A percentile compares a stretch with the other conserved stretches of the same genome.
Conservation (phyloP, 2,888 invertebrate species). For the Schizaphis graminum region DNA sequence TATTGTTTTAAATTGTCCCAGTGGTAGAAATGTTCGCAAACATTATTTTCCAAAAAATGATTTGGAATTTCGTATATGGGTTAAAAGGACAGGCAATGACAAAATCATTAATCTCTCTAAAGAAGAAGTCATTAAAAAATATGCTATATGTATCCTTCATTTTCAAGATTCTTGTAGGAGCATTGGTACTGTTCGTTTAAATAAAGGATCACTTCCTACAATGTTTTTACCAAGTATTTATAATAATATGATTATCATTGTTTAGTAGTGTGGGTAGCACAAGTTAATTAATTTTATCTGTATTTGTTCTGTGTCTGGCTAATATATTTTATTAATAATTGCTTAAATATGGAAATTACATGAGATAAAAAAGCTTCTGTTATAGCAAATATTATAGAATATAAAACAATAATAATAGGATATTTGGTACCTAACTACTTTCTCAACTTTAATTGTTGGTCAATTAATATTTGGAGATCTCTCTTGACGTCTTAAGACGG, state of each 20-base stretch:
- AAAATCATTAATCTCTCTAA: background rate
- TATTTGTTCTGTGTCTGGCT: background rate
- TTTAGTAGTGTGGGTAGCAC: background rate
- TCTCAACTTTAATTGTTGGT: no score
- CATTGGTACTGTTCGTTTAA: slow-evolving; percentile 4
- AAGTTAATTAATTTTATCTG: background rate
- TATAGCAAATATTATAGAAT: no score
- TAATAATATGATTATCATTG: slow-evolving; percentile 1
- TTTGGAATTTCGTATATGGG: slow-evolving; percentile 5
- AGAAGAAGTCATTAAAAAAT: background rate
- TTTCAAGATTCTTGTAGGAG: slow-evolving; percentile 1
- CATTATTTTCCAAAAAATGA: background rate
- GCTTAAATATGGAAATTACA: no score
- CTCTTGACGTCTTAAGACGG: no score
- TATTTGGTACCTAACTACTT: no score
- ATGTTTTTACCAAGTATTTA: slow-evolving; percentile 6
- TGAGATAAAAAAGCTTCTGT: no score
- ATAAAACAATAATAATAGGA: no score
- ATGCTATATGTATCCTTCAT: background rate
- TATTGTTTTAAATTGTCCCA: no score
- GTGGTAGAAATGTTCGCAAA: background rate
- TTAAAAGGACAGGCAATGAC: background rate
- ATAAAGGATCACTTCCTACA: slow-evolving; percentile 12
- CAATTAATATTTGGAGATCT: no score
- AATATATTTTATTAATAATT: background rate